Percentiles rank a stretch among this genome's conserved stretches.
Evolutionary conservation across 2,888 invertebrate species (phyloP).

Genomic region (Seira musarum): DNA sequence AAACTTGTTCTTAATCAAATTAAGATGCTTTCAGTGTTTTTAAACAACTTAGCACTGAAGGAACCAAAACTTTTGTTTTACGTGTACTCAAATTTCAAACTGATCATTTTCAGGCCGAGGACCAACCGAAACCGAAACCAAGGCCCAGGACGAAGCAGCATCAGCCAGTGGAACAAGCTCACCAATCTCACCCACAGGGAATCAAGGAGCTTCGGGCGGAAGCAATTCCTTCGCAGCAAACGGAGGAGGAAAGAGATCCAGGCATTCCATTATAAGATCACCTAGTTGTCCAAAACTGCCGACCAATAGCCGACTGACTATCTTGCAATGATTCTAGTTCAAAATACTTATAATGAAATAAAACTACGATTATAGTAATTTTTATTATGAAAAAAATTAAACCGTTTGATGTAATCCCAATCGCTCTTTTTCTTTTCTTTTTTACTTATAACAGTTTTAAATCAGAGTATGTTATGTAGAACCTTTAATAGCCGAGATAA

Average conservation of each 20-base stretch:
- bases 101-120: constrained; percentile 55
- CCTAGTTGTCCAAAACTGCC: constrained; percentile 65
- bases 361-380: constrained; percentile 13
- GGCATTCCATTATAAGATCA: constrained; percentile 65
- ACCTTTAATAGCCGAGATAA: too few relatives aligned
- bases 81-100: constrained; percentile 13
- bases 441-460: constrained; percentile 31
- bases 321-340: constrained; percentile 67
- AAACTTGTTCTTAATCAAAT: constrained; percentile 23
- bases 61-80: not conserved
- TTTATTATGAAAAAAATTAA: too few relatives aligned
- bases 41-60: constrained; percentile 15
- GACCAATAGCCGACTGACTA: constrained; percentile 64
- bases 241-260: constrained; percentile 41
- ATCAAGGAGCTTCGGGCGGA: constrained; percentile 28
- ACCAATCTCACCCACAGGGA: constrained; percentile 46
- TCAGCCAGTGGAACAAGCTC: constrained; percentile 51
- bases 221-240: constrained; percentile 31
- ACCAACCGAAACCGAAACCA: constrained; percentile 61
- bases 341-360: constrained; percentile 54
- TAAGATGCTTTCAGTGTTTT: constrained; percentile 12
- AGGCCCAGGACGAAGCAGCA: constrained; percentile 63
- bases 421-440: constrained; percentile 42
- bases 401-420: constrained; percentile 15
- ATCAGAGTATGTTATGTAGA: too few relatives aligned